phyloP scores from a whole-genome alignment of 2,113 vertebrate species.

The Podilymbus podiceps region DNA sequence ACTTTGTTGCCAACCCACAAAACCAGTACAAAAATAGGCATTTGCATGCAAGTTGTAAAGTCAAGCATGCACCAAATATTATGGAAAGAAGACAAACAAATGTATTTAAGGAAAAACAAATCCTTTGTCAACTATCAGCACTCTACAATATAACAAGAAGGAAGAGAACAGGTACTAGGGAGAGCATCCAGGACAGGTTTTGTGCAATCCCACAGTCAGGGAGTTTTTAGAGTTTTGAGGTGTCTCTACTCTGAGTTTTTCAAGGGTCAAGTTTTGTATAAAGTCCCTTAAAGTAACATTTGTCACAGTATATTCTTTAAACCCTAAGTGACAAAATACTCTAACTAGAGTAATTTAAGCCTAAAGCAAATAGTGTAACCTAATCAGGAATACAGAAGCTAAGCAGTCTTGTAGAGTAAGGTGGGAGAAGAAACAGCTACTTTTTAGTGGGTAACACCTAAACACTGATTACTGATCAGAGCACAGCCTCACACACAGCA shows the following conservation, averaged over 20 bases:
- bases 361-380: background rate
- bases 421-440: background rate
- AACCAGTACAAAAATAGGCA: slow-evolving; percentile 15
- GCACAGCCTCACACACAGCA: fast-evolving
- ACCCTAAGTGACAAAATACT: background rate
- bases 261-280: background rate
- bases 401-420: background rate
- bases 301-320: background rate
- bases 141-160: background rate
- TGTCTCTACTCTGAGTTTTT: background rate
- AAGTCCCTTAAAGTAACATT: background rate
- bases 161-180: background rate
- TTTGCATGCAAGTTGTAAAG: slow-evolving; percentile 6
- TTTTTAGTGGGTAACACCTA: background rate
- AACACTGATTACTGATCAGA: background rate
- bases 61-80: background rate
- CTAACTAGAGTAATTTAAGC: background rate
- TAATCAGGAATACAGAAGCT: background rate
- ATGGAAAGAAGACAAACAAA: slow-evolving; percentile 41
- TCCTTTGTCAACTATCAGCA: background rate
- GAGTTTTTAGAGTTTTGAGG: background rate
- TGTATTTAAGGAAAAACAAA: slow-evolving; percentile 17
- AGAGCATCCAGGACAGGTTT: background rate
- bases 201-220: background rate
- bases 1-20: slow-evolving; percentile 25